phyloP scores from a whole-genome alignment of 1,140 invertebrate genomes.

The Dreissena rostriformis region DNA sequence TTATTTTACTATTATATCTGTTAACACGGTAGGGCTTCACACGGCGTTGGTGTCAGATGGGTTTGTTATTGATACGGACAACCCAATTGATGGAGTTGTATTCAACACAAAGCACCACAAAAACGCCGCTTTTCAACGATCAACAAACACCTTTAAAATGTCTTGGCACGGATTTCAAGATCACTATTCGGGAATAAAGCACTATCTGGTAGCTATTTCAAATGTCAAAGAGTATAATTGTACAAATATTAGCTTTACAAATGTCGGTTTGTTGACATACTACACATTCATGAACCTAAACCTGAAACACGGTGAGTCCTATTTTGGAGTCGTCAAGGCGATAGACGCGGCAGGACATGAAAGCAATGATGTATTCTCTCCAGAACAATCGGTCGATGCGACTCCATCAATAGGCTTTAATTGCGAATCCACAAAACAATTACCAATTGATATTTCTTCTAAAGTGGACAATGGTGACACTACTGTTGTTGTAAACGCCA shows the following conservation, averaged over 20 bases:
- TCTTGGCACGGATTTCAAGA: slow-evolving; percentile 65
- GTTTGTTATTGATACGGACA: neutral
- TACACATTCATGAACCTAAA: slow-evolving; percentile 22
- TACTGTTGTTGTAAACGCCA: neutral
- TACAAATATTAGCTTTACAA: slow-evolving; percentile 3
- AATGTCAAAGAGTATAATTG: neutral
- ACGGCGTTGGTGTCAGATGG: slow-evolving; percentile 3
- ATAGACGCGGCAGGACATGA: slow-evolving; percentile 56
- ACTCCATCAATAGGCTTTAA: slow-evolving; percentile 39
- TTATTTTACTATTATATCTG: neutral
- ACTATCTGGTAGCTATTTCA: slow-evolving; percentile 47
- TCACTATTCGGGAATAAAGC: slow-evolving; percentile 45
- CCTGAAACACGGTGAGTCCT: slow-evolving; percentile 44
- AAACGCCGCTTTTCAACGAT: slow-evolving; percentile 32
- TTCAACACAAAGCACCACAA: neutral
- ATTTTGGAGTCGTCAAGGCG: slow-evolving; percentile 49
- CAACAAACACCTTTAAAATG: slow-evolving; percentile 18
- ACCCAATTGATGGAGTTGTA: neutral
- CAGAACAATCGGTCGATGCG: slow-evolving; percentile 42
- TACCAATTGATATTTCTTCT: neutral
- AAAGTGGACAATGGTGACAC: neutral
- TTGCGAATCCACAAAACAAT: slow-evolving; percentile 15
- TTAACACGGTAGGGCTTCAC: neutral
- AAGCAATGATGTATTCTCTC: slow-evolving; percentile 14
- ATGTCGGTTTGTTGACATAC: slow-evolving; percentile 32